phyloP scores from a whole-genome alignment of 2,113 vertebrate genomes.

The Catharus bicknelli region DNA sequence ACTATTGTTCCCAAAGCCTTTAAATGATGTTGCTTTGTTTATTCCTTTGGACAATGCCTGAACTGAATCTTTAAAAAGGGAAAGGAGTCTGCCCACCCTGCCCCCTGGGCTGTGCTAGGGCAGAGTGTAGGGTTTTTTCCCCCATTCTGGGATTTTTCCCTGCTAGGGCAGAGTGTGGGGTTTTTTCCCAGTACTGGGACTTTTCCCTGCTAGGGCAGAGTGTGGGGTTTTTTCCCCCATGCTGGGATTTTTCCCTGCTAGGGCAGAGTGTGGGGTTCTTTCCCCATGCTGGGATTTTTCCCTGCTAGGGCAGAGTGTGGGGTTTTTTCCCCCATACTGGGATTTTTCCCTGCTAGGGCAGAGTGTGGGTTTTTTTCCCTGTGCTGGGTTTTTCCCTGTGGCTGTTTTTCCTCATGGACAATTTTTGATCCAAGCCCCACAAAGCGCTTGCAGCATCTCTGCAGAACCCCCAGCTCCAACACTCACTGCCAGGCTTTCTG shows the following conservation, averaged over 20 bases:
- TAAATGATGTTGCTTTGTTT: slow-evolving; percentile 56
- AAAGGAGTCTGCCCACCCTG: not conserved
- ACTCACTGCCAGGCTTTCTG: slow-evolving; percentile 19
- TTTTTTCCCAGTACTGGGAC: not conserved
- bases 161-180: not conserved
- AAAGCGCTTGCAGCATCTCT: not conserved
- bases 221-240: too few relatives aligned
- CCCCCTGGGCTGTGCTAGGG: not conserved
- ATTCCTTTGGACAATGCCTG: slow-evolving; percentile 49
- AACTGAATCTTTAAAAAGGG: slow-evolving; percentile 46
- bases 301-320: too few relatives aligned
- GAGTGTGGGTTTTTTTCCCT: too few relatives aligned
- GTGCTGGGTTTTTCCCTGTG: too few relatives aligned
- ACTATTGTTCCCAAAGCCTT: slow-evolving; percentile 65
- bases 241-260: not conserved
- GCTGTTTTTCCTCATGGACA: too few relatives aligned
- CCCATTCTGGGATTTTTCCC: not conserved
- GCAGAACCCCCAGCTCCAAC: not conserved
- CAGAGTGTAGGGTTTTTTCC: not conserved
- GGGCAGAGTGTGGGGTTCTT: not conserved
- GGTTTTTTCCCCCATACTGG: not conserved
- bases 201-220: too few relatives aligned
- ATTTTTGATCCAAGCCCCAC: too few relatives aligned
- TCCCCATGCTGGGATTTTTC: too few relatives aligned
- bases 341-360: too few relatives aligned